A percentile compares a stretch with the other conserved stretches of the same genome.
Conservation (phyloP, 1,140 invertebrate genomes). For the Ceratina australensis region DNA sequence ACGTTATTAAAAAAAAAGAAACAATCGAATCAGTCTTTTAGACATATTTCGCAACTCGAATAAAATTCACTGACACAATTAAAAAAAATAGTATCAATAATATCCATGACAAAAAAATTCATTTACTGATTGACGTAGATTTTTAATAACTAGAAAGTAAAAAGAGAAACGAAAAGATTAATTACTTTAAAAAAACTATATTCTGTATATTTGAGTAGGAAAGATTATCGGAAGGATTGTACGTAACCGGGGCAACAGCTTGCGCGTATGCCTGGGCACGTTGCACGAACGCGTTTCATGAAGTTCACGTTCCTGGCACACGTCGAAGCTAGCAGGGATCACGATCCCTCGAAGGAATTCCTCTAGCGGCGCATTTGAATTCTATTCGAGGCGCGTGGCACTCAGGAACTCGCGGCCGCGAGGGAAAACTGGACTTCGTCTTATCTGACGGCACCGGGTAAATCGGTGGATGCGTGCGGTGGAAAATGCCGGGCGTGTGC, state of each 20-base stretch:
- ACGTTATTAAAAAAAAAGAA: slow-evolving; percentile 1
- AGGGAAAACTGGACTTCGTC: slow-evolving; percentile 38
- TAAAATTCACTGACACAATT: not conserved
- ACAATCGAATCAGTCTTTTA: not conserved
- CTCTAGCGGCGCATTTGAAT: slow-evolving; percentile 43
- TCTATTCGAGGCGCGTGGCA: slow-evolving; percentile 37
- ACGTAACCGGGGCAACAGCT: too few relatives aligned
- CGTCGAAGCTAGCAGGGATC: slow-evolving; percentile 2
- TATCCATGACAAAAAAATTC: too few relatives aligned
- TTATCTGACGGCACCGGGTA: slow-evolving; percentile 36
- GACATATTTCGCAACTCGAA: not conserved
- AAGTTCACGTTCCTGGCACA: slow-evolving; percentile 9
- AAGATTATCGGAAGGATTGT: too few relatives aligned
- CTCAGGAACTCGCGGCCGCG: not conserved
- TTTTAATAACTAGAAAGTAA: too few relatives aligned
- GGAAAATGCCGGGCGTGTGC: slow-evolving; percentile 52
- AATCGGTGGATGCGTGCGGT: slow-evolving; percentile 19
- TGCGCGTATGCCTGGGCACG: too few relatives aligned
- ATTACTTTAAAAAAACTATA: not conserved
- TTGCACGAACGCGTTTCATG: not conserved
- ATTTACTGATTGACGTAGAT: too few relatives aligned
- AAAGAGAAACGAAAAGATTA: too few relatives aligned
- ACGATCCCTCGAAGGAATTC: slow-evolving; percentile 28
- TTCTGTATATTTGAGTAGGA: not conserved
- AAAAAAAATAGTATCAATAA: not conserved